A percentile compares a stretch with the other conserved stretches of the same genome.
These are phyloP conservation scores for Achroia grisella DNA, from an alignment of 1,140 invertebrate species.

Conservation along the genomic window DNA sequence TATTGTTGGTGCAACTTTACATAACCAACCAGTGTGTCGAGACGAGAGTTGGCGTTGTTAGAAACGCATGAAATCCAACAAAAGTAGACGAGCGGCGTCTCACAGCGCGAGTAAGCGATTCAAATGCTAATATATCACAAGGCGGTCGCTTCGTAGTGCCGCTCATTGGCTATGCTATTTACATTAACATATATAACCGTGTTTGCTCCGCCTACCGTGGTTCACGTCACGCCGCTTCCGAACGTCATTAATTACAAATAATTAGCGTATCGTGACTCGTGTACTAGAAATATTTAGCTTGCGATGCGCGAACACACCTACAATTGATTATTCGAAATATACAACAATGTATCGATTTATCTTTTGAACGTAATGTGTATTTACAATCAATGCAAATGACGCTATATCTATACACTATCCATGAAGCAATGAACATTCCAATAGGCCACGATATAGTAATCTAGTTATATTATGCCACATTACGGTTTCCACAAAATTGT, in stretches of 20 bases:
- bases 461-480: too few species aligned
- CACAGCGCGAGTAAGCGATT: constrained; percentile 60
- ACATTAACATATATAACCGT: constrained; percentile 63
- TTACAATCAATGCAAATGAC: too few species aligned
- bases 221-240: constrained; percentile 49
- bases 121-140: constrained; percentile 72
- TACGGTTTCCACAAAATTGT: too few species aligned
- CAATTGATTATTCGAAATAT: constrained; percentile 21
- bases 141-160: constrained; percentile 51
- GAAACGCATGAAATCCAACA: constrained; percentile 52
- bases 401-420: too few species aligned
- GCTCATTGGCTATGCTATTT: constrained; percentile 61
- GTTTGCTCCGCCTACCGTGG: constrained; percentile 48
- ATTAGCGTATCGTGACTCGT: constrained; percentile 55
- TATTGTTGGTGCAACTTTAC: constrained; percentile 34
- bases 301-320: constrained; percentile 31
- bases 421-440: too few species aligned
- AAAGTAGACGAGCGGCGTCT: constrained; percentile 30
- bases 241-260: constrained; percentile 60
- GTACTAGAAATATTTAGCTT: constrained; percentile 1
- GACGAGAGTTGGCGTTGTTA: constrained; percentile 17
- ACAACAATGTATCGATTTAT: constrained; percentile 8
- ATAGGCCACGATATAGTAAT: too few species aligned
- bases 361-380: constrained; percentile 3
- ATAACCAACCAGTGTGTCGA: constrained; percentile 46